A percentile compares a stretch with the other conserved stretches of the same genome.
phyloP scores from a whole-genome alignment of 2,797 vertebrate genomes.

The Xiphophorus birchmanni region DNA sequence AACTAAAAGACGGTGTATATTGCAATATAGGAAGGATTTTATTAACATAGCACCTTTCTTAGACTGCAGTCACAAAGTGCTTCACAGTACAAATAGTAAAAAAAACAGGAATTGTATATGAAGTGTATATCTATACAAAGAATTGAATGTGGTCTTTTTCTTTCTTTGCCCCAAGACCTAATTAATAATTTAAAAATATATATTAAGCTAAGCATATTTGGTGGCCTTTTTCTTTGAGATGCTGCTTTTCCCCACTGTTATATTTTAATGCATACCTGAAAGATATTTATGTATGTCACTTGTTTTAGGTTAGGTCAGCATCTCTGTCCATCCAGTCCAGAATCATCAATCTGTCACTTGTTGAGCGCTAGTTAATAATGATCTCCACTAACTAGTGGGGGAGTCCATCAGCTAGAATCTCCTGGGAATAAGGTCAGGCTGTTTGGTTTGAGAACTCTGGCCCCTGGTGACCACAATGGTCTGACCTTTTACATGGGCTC shows the following conservation, averaged over 20 bases:
- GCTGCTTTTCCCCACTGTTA: constrained; percentile 8
- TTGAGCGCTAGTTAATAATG: constrained; percentile 52
- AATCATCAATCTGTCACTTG: constrained; percentile 48
- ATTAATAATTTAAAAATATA: neutral
- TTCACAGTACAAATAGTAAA: too few relatives aligned
- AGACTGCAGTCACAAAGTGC: too few relatives aligned
- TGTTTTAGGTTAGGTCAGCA: constrained; percentile 6
- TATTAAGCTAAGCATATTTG: constrained; percentile 4
- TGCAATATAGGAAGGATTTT: too few relatives aligned
- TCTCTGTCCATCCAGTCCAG: constrained; percentile 12
- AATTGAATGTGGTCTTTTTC: neutral
- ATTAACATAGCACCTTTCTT: too few relatives aligned
- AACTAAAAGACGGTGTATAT: constrained; percentile 1
- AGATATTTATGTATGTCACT: constrained; percentile 1
- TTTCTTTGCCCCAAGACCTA: constrained; percentile 19
- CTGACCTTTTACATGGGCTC: constrained; percentile 74
- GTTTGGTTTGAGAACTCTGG: constrained; percentile 67
- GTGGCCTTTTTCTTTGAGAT: neutral
- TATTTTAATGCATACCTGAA: neutral
- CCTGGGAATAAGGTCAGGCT: constrained; percentile 71
- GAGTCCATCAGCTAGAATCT: constrained; percentile 63
- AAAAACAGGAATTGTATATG: too few relatives aligned
- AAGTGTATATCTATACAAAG: neutral
- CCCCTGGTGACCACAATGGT: constrained; percentile 57
- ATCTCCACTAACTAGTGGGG: constrained; percentile 62